phyloP scores from a whole-genome alignment of 92 coral and sea anemone genomes.

The Desmophyllum pertusum region DNA sequence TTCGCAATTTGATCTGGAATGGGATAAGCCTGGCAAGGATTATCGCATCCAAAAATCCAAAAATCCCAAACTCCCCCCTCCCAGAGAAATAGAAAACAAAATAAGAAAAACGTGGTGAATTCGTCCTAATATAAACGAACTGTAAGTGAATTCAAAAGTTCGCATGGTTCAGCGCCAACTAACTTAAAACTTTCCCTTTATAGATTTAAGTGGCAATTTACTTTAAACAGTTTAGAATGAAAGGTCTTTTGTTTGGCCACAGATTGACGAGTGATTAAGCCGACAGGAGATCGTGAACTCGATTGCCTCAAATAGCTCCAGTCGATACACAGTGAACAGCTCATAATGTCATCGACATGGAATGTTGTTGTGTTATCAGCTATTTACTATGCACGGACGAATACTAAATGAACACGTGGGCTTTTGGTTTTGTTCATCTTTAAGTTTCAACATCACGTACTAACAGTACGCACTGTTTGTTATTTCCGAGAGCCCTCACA shows the following conservation, averaged over 20 bases:
- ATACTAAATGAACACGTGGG: too few species aligned
- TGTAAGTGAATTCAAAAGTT: neutral
- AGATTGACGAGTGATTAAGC: neutral
- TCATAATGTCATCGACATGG: neutral
- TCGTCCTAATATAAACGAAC: neutral
- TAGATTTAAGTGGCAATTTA: constrained; percentile 14
- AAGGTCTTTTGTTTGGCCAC: neutral
- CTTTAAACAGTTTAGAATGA: constrained; percentile 6
- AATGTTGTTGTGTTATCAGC: too few species aligned
- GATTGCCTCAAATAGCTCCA: neutral
- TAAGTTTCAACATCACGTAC: constrained; percentile 32
- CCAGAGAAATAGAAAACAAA: too few species aligned
- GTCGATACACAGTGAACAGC: neutral
- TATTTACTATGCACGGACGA: too few species aligned
- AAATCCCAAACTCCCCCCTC: neutral
- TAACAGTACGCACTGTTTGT: neutral
- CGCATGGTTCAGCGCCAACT: neutral
- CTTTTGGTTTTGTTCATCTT: neutral
- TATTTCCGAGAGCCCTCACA: constrained; percentile 41
- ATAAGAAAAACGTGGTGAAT: neutral
- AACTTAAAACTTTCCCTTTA: neutral
- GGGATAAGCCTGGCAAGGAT: neutral
- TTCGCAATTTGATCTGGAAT: neutral
- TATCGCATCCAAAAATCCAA: neutral
- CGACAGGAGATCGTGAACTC: neutral